Evolutionary conservation across 2,797 vertebrate genomes (phyloP).

Genomic region (Enteromius mattozi): DNA sequence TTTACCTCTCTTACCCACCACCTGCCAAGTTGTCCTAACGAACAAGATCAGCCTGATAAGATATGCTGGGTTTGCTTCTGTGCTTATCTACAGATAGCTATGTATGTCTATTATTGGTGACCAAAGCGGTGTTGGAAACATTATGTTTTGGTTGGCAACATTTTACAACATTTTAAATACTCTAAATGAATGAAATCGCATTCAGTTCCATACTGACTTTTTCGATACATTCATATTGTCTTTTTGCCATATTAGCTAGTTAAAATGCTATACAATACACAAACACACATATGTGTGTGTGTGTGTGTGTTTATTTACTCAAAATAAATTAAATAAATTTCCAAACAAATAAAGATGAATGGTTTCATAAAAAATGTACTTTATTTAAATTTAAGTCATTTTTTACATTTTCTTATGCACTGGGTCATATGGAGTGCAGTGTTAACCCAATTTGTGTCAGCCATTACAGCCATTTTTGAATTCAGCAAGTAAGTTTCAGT

Average conservation of each 20-base stretch:
- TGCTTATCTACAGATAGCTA: not conserved
- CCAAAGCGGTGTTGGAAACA: not conserved
- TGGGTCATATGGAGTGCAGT: not conserved
- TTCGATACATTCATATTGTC: not conserved
- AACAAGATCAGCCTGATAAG: slow-evolving; percentile 40
- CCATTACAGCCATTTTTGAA: slow-evolving; percentile 2
- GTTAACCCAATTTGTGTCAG: not conserved
- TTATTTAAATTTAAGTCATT: not conserved
- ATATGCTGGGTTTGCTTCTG: slow-evolving; percentile 10
- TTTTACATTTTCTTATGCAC: not conserved
- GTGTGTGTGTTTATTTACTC: no score
- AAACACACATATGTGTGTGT: no score
- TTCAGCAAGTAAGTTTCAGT: not conserved
- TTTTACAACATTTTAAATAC: not conserved
- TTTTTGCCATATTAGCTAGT: not conserved
- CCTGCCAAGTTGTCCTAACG: slow-evolving; percentile 49
- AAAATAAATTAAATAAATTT: no score
- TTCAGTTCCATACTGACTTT: not conserved
- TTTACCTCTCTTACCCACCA: slow-evolving; percentile 45
- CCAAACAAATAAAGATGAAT: not conserved
- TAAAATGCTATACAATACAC: not conserved
- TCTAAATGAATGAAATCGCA: not conserved
- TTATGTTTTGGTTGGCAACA: not conserved
- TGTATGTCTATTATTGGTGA: not conserved
- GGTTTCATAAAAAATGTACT: not conserved